A percentile compares a stretch with the other conserved stretches of the same genome.
phyloP scores from a whole-genome alignment of 2,797 vertebrate species.

The Glyptemys insculpta region DNA sequence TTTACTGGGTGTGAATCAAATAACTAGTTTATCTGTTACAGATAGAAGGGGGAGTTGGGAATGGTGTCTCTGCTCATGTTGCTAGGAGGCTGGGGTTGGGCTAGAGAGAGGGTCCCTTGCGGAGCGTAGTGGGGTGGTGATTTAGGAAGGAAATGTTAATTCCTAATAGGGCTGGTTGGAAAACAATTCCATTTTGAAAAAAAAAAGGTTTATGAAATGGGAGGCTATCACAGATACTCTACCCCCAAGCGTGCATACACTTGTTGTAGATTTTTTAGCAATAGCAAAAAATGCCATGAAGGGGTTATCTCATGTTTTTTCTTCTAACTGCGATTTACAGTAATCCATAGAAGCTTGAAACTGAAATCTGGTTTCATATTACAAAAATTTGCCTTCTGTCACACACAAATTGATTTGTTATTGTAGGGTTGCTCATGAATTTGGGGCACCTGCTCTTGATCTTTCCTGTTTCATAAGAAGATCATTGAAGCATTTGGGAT shows the following conservation, averaged over 20 bases:
- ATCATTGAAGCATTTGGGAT: background rate
- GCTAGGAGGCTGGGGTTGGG: background rate
- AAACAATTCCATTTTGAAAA: background rate
- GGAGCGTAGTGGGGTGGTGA: background rate
- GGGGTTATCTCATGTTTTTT: background rate
- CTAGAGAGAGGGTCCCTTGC: too few relatives aligned
- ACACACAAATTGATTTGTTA: background rate
- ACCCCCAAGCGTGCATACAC: too few relatives aligned
- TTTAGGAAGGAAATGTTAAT: background rate
- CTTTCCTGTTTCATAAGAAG: background rate
- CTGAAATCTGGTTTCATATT: background rate
- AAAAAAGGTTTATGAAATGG: background rate
- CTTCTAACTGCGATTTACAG: background rate
- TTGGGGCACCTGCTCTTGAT: background rate
- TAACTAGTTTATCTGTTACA: background rate
- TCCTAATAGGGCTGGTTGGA: background rate
- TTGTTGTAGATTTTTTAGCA: background rate
- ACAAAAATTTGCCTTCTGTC: background rate
- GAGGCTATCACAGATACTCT: background rate
- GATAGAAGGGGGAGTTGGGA: background rate
- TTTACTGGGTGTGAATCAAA: background rate
- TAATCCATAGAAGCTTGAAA: background rate
- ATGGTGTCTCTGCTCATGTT: background rate
- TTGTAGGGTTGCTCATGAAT: background rate
- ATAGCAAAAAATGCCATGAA: background rate